Conservation (phyloP, 92 coral and sea anemone genomes). For the Metridium senile region DNA sequence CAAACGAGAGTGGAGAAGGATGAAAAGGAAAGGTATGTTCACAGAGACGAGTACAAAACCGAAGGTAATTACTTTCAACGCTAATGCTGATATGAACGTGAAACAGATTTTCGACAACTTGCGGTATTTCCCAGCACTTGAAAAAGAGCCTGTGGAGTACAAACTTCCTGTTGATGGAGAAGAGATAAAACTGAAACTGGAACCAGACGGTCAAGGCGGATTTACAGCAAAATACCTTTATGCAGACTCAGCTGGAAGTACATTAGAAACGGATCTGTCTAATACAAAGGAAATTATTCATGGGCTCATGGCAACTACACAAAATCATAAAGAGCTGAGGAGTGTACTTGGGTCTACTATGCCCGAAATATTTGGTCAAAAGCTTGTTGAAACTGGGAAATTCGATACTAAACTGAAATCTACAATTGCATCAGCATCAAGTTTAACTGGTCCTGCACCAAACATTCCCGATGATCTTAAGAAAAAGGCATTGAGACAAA, state of each 20-base stretch:
- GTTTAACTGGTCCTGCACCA: not conserved
- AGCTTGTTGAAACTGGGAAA: too few species aligned
- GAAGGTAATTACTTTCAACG: not conserved
- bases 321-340: too few species aligned
- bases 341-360: too few species aligned
- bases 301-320: not conserved
- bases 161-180: constrained; percentile 32
- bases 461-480: not conserved
- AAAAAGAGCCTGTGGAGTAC: constrained; percentile 19
- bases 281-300: not conserved
- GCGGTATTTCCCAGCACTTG: constrained; percentile 40
- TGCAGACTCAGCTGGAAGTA: not conserved
- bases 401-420: not conserved
- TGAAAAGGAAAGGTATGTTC: not conserved
- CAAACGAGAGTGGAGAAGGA: not conserved
- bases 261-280: too few species aligned
- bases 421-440: not conserved
- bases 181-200: constrained; percentile 22
- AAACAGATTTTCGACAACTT: constrained; percentile 31
- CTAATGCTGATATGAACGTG: not conserved
- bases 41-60: not conserved
- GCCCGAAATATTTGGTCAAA: too few species aligned
- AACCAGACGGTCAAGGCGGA: constrained; percentile 20
- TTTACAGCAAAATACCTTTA: constrained; percentile 5
- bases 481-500: constrained; percentile 29